Percentiles rank a stretch among this genome's conserved stretches.
Conservation (phyloP, 2,113 vertebrate genomes). For the Motacilla alba region DNA sequence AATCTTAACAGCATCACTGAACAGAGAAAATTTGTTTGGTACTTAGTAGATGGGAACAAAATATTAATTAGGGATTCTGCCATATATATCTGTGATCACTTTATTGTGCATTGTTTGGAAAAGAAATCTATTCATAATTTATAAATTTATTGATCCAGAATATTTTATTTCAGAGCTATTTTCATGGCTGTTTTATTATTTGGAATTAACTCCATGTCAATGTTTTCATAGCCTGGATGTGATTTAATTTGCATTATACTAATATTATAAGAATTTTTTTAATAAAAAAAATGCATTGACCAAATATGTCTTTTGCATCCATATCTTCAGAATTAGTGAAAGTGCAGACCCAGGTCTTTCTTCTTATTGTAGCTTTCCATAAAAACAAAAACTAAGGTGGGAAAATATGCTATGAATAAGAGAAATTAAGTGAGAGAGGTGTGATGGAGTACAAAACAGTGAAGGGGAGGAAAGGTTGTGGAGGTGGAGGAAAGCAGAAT, state of each 20-base stretch:
- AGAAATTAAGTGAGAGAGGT: not conserved
- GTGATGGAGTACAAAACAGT: not conserved
- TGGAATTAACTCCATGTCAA: not conserved
- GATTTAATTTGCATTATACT: not conserved
- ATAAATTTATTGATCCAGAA: constrained; percentile 1
- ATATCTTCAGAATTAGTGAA: not conserved
- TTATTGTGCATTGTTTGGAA: not conserved
- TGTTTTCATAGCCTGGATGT: not conserved
- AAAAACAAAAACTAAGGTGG: not conserved
- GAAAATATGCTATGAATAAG: not conserved
- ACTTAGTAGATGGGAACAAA: not conserved
- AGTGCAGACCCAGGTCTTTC: not conserved
- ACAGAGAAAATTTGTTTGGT: not conserved
- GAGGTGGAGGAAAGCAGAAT: not conserved
- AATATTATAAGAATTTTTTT: not conserved
- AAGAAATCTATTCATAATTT: not conserved
- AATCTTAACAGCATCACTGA: not conserved
- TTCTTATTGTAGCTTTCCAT: not conserved
- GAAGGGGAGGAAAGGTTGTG: not conserved
- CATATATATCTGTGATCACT: not conserved
- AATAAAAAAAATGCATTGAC: not conserved
- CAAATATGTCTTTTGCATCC: not conserved
- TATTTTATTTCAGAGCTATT: constrained; percentile 8
- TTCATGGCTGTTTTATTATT: not conserved
- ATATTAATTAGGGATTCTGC: constrained; percentile 1